Evolutionary conservation across 1,140 invertebrate species (phyloP), one percentile per base, ranked within the genome.

Genomic region (Drosophila cardini): DNA sequence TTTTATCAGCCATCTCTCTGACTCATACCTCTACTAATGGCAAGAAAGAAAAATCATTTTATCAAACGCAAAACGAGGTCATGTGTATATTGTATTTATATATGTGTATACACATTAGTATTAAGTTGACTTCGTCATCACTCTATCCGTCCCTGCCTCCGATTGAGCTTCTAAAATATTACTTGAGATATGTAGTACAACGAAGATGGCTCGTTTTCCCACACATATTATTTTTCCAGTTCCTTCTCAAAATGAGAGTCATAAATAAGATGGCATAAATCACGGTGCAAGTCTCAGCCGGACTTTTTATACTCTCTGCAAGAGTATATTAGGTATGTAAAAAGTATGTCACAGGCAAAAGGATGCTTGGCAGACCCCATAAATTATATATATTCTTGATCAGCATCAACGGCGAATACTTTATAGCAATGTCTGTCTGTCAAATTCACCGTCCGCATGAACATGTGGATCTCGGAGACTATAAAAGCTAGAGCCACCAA

Each of bases 211-310:
- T 57, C 56, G 40, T 18, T 36, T 55, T n/a, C n/a, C 42, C 18
- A 57, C 42, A 30, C 2, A 26, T 5, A 26, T 2, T 52, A 36
- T 57, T 13, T 34, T 45, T 45, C 30, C 21, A 26, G 21, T 50
- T 30, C 11, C 34, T 50, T 61, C 68, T 63, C 71, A 72, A 83
- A 84, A 80, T 64, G 81, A 77, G 68, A 63, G 52, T 78, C 82
- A 84, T 84, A 81, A 86, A 84, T 86, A 64, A 84, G 71, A 73
- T 64, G 64, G 82, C 78, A 84, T 84, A 86, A 86, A 81, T 86
- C 81, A 84, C 77, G 58, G 34, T 63, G 43, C 64, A 68, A 43
- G 13, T 46, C 30, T 40, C 21, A 26, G 21, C 21, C 21, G 21
- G 21, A 5, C 21, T 26, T 26, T n/a, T n/a, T n/a, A n/a, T n/a